Conservation (phyloP, 2,113 vertebrate species). For the Clarias magur region DNA sequence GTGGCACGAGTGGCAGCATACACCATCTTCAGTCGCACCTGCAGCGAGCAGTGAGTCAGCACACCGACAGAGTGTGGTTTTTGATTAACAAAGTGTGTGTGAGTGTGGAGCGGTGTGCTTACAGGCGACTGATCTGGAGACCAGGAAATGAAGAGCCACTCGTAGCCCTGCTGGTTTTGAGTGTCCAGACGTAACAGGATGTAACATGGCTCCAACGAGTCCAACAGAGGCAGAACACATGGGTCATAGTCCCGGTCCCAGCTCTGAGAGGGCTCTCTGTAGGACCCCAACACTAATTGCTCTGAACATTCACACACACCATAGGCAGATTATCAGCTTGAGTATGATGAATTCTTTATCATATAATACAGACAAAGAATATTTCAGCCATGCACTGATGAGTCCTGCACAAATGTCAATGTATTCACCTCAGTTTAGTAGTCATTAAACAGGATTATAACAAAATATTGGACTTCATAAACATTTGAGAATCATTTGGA, state of each 20-base stretch:
- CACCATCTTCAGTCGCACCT: conserved; percentile 99
- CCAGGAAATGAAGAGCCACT: conserved; percentile 98
- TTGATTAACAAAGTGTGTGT: not conserved
- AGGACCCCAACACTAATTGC: conserved; percentile 90
- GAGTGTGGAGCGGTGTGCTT: conserved; percentile 58
- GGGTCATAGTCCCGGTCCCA: conserved; percentile 93
- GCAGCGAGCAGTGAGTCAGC: not conserved
- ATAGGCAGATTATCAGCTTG: conserved; percentile 18
- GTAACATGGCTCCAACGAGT: conserved; percentile 87
- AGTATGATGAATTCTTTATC: conserved; percentile 21
- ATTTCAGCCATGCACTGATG: not conserved
- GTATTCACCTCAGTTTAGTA: not conserved
- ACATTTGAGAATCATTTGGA: not conserved
- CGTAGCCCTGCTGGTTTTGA: conserved; percentile 90
- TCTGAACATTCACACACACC: conserved; percentile 74
- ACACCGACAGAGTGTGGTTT: conserved; percentile 5
- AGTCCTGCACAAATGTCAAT: not conserved
- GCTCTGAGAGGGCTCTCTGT: conserved; percentile 78
- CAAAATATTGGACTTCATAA: not conserved
- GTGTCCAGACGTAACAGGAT: conserved; percentile 94
- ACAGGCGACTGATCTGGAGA: conserved; percentile 98
- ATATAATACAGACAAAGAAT: conserved; percentile 28
- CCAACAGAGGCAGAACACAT: conserved; percentile 86
- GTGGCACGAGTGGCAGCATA: conserved; percentile 96
- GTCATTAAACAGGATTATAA: not conserved